Percentiles rank a stretch among this genome's conserved stretches.
These are phyloP conservation scores for Lagria hirta DNA, from an alignment of 2,888 invertebrate species.

Conservation along the genomic window DNA sequence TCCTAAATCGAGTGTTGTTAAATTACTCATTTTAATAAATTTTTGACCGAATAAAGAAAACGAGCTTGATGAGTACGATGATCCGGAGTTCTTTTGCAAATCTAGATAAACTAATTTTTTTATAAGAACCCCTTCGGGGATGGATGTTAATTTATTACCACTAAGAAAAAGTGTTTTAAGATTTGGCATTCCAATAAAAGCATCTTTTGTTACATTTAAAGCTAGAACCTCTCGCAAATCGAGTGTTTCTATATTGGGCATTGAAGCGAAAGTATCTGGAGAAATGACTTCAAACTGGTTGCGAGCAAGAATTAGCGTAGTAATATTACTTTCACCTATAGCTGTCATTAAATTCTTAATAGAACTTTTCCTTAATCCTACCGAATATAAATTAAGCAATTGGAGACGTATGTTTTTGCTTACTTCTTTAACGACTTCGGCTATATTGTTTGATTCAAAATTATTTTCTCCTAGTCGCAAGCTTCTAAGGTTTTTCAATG, in stretches of 20 bases:
- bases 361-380: constrained; percentile 58
- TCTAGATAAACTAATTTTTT: constrained; percentile 57
- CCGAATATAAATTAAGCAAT: constrained; percentile 56
- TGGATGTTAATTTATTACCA: constrained; percentile 58
- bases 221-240: constrained; percentile 60
- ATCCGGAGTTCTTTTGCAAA: constrained; percentile 58
- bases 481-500: constrained; percentile 54
- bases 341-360: constrained; percentile 56
- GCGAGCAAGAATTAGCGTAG: constrained; percentile 54
- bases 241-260: constrained; percentile 59
- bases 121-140: constrained; percentile 57
- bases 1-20: constrained; percentile 58
- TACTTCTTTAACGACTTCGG: constrained; percentile 47
- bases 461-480: constrained; percentile 60
- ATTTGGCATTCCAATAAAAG: constrained; percentile 59
- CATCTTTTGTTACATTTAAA: constrained; percentile 54
- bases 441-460: constrained; percentile 54
- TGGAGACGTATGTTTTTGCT: constrained; percentile 54
- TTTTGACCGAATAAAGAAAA: constrained; percentile 58
- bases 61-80: constrained; percentile 53
- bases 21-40: constrained; percentile 56
- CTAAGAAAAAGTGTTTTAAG: constrained; percentile 57
- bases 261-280: constrained; percentile 58
- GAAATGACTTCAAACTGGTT: constrained; percentile 61
- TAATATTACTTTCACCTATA: constrained; percentile 58